These are phyloP conservation scores for Spilogale gracilis DNA, from an alignment of 2,113 vertebrate species.

Conservation along the genomic window DNA sequence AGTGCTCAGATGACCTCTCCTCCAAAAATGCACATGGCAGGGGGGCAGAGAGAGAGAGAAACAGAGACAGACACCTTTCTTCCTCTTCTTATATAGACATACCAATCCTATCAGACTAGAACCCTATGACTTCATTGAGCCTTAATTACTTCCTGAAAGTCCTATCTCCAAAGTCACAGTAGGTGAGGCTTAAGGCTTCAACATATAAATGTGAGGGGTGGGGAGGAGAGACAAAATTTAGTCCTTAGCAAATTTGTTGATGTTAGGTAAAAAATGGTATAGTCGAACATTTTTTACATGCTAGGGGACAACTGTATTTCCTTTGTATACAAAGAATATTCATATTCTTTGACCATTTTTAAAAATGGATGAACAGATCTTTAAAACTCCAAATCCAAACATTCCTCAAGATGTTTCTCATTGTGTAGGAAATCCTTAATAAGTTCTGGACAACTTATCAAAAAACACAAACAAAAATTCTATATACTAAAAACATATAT, in stretches of 20 bases:
- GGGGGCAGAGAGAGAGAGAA: background rate
- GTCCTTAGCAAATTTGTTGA: background rate
- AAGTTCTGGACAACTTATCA: background rate
- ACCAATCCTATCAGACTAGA: background rate
- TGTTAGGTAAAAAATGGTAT: slow-evolving; percentile 14
- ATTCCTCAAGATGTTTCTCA: slow-evolving; percentile 29
- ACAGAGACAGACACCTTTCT: background rate
- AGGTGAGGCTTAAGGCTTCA: background rate
- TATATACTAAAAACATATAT: background rate
- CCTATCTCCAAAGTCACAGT: background rate
- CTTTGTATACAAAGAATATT: slow-evolving; percentile 3
- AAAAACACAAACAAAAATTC: slow-evolving; percentile 17
- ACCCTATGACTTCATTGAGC: background rate
- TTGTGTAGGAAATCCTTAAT: background rate
- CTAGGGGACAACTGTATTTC: background rate
- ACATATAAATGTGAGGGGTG: background rate
- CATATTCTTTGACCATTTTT: background rate
- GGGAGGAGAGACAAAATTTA: background rate
- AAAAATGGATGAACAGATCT: background rate
- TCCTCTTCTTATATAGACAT: background rate
- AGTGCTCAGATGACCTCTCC: background rate
- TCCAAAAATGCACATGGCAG: background rate
- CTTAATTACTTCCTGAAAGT: background rate
- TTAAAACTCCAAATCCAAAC: slow-evolving; percentile 27
- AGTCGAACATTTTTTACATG: background rate